A percentile compares a stretch with the other conserved stretches of the same genome.
Evolutionary conservation across 2,888 invertebrate species (phyloP).

Genomic region (Troides helena): DNA sequence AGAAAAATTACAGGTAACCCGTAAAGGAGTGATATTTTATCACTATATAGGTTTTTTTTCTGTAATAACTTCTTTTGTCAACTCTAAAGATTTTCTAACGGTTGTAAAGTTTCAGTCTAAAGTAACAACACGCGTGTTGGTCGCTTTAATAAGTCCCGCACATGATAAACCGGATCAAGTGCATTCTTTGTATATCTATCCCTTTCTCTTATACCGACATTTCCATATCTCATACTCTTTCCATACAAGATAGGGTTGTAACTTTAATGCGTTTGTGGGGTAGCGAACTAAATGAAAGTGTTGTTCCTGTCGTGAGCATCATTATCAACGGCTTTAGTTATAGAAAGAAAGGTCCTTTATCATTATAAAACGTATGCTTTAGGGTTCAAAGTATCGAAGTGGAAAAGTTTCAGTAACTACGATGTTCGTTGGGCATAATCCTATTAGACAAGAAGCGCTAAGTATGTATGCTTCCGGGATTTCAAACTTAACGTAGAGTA

Average conservation of each 20-base stretch:
- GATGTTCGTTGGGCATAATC: conserved; percentile 28
- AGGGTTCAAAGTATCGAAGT: conserved; percentile 50
- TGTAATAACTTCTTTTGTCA: conserved; percentile 5
- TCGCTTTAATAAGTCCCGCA: conserved; percentile 74
- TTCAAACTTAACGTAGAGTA: not conserved
- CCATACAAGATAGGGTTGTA: conserved; percentile 48
- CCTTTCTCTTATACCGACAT: conserved; percentile 44
- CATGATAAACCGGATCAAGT: conserved; percentile 77
- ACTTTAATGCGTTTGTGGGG: conserved; percentile 60
- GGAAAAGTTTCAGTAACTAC: conserved; percentile 36
- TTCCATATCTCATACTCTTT: conserved; percentile 47
- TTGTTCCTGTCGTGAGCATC: conserved; percentile 60
- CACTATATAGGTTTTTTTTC: not conserved
- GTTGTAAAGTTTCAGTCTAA: conserved; percentile 60
- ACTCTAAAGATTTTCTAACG: conserved; percentile 31
- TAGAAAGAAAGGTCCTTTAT: conserved; percentile 63
- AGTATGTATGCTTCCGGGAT: conserved; percentile 5
- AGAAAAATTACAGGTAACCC: too few relatives aligned
- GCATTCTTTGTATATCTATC: conserved; percentile 46
- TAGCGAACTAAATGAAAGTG: conserved; percentile 73
- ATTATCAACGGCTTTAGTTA: conserved; percentile 69
- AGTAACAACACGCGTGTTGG: conserved; percentile 66
- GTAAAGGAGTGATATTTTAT: too few relatives aligned
- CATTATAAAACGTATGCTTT: conserved; percentile 68
- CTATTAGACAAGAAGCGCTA: conserved; percentile 22